Conservation (phyloP, 2,888 invertebrate genomes). For the Galerucella calmariensis region DNA sequence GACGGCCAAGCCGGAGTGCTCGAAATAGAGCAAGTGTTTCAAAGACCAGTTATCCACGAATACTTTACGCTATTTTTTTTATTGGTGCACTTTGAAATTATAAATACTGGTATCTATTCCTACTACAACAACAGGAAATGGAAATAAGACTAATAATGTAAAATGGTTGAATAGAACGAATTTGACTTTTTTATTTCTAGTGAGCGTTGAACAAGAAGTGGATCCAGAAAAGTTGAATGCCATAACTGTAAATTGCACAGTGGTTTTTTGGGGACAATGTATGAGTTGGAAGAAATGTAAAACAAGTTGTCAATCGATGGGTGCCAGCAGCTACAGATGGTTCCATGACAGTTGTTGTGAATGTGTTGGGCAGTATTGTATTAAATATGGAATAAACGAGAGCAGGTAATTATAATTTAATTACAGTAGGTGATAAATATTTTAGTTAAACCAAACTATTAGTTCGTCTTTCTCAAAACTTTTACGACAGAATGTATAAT, state of each 20-base stretch:
- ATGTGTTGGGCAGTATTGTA: constrained; percentile 88
- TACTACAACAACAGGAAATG: no score
- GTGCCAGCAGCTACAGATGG: constrained; percentile 88
- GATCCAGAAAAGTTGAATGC: constrained; percentile 64
- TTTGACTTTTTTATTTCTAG: constrained; percentile 61
- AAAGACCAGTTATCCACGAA: no score
- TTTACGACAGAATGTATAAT: no score
- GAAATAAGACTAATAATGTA: no score
- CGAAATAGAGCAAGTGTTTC: no score
- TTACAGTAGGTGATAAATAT: no score
- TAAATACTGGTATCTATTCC: no score
- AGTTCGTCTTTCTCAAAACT: no score
- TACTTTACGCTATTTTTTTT: no score
- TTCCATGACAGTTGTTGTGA: constrained; percentile 96
- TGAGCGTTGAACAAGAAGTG: constrained; percentile 75
- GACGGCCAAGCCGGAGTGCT: no score
- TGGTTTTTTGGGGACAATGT: constrained; percentile 91
- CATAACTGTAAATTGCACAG: constrained; percentile 88
- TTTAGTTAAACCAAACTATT: no score
- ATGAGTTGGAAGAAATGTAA: constrained; percentile 90
- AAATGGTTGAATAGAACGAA: neutral
- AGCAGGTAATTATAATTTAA: constrained; percentile 71
- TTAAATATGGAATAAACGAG: constrained; percentile 90
- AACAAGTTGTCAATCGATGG: constrained; percentile 84
- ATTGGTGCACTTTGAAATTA: no score